Evolutionary conservation across 2,888 invertebrate genomes (phyloP), one percentile per base, ranked within the genome.

Genomic region (Gandaritis pyraliata): DNA sequence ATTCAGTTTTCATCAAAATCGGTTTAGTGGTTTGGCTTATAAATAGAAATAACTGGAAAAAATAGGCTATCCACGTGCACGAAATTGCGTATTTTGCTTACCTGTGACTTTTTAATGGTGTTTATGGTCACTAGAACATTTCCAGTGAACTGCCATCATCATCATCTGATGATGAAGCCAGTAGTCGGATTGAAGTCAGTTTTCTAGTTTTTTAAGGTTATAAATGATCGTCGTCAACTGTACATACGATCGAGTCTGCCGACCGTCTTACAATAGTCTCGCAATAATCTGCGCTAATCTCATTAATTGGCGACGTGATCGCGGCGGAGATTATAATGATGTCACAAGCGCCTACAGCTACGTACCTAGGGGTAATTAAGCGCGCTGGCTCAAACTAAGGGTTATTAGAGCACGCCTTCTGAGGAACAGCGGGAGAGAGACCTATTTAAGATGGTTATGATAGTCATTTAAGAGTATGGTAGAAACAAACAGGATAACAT

Each of bases 211-310:
- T n/a, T n/a, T n/a, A n/a, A n/a, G n/a, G n/a, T n/a, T n/a, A n/a
- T n/a, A n/a, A n/a, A n/a, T n/a, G n/a, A n/a, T n/a, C n/a, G n/a
- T 2, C 2, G 16, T 16, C 11, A 10, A 43, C 6, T 43, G 43
- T 33, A 41, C 41, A 48, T 48, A 11, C 41, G 53, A 41, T 41
- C n/a, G 13, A 23, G 12, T 47, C 38, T 46, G 45, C 39, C 38
- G 48, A 58, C 23, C 45, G 43, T 54, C 56, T 54, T 47, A 52
- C 63, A 41, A 54, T 49, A 47, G 58, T 50, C 55, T 58, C 59
- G 56, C 55, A 33, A 45, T 62, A 58, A 58, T 62, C 58, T 46
- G 52, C 36, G 50, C 41, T 67, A 62, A 68, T 68, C 57, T 43
- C 57, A 64, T 68, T 48, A 64, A 61, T 59, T 13, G 60, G 15